Evolutionary conservation across 2,888 invertebrate species (phyloP), one percentile per base, ranked within the genome.

Genomic region (Dendrolimus houi): DNA sequence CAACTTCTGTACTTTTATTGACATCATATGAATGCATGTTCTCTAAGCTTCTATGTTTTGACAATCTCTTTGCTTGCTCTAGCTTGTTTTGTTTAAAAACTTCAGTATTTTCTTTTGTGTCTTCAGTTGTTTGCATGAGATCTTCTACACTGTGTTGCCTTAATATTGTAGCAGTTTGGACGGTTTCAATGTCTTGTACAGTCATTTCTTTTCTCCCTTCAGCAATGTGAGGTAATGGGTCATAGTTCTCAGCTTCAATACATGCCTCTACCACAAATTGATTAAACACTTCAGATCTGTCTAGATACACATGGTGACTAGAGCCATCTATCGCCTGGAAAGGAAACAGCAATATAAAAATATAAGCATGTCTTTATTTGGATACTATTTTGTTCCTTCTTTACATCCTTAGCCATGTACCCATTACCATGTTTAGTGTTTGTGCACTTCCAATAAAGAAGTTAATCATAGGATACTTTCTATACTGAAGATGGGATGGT

Each of bases 271-370:
- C 75, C 2, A 98, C 96, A 64, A 94, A 93, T 70, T 94, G 93
- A 87, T 99, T 98, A 82, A 99, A 99, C 41, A 92, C 89, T 1
- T 96, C 96, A 52, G 96, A 94, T 75, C 95, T 96, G 79, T 99
- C 99, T 0, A 98, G 95, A 84, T 98, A 99, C 1, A 99, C 95
- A 82, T 99, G 98, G 83, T 99, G 98, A 1, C 99, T 98, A 7
- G 98, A 97, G 59, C 97, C 97, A 63, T 93, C 92, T 60, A 98
- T 95, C 1, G 96, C 93, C 95, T 97, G 66, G 0, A 60, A 58
- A 29, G 29, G 29, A 29, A 29, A 29, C 29, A 29, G 29, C 6
- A 29, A 29, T 29, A 29, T 29, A 29, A 29, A 29, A 29, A 29
- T 29, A 29, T 29, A 29, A 29, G 6, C 29, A 29, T 29, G 0